These are phyloP conservation scores for Chiropotes sagulatus DNA, from an alignment of 2,797 vertebrate species.

Conservation along the genomic window DNA sequence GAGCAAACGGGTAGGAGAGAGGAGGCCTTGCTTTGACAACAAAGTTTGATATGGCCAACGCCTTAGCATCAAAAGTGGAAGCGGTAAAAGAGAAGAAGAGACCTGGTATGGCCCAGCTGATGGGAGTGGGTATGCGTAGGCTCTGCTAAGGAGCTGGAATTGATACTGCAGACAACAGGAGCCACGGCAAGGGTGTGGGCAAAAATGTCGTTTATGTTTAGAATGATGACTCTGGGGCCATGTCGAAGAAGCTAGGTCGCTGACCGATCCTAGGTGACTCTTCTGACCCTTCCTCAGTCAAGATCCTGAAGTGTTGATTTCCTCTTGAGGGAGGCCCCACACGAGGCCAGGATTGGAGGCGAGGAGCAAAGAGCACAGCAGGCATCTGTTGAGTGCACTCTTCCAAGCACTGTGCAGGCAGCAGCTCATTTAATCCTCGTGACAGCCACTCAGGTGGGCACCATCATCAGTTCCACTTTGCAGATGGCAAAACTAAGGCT, in stretches of 20 bases:
- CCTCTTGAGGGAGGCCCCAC: not conserved
- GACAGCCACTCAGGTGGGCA: not conserved
- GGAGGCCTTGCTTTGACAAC: not conserved
- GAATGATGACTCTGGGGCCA: not conserved
- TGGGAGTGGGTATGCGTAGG: not conserved
- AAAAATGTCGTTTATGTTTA: not conserved
- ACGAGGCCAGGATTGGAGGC: not conserved
- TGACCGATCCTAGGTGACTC: not conserved
- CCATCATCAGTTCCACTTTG: not conserved
- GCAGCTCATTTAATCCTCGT: not conserved
- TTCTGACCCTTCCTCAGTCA: not conserved
- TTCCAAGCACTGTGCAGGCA: not conserved
- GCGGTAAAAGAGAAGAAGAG: constrained; percentile 1
- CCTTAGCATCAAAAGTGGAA: constrained; percentile 1
- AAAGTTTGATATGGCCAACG: not conserved
- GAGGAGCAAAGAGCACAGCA: not conserved
- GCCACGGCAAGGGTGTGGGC: not conserved
- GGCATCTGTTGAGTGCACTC: not conserved
- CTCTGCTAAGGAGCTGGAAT: not conserved
- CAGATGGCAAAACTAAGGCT: not conserved
- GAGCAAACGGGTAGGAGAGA: not conserved
- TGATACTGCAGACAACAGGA: not conserved
- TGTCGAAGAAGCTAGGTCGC: not conserved
- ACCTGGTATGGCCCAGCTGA: not conserved
- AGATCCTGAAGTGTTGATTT: not conserved